phyloP scores from a whole-genome alignment of 2,888 invertebrate genomes.

The Drosophila multiciliata region DNA sequence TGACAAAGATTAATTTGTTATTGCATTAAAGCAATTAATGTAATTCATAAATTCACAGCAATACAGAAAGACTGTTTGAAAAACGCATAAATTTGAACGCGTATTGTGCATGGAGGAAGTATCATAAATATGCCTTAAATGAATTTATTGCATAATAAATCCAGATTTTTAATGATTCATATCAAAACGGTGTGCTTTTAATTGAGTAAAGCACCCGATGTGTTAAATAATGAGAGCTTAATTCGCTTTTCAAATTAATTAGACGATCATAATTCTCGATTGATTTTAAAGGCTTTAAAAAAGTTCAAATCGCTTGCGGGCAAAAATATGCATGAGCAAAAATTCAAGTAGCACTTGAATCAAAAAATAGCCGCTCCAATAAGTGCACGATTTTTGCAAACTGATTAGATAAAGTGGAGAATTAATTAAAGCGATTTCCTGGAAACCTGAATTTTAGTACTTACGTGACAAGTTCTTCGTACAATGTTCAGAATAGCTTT shows the following conservation, averaged over 20 bases:
- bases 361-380: slow-evolving; percentile 40
- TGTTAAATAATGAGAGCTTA: slow-evolving; percentile 16
- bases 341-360: slow-evolving; percentile 57
- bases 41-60: slow-evolving; percentile 20
- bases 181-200: slow-evolving; percentile 30
- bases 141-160: slow-evolving; percentile 37
- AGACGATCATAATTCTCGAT: slow-evolving; percentile 15
- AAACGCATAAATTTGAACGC: slow-evolving; percentile 7
- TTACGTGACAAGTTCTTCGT: slow-evolving; percentile 5
- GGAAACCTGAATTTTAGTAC: neutral
- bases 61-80: slow-evolving; percentile 1
- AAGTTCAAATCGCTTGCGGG: slow-evolving; percentile 28
- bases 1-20: slow-evolving; percentile 15
- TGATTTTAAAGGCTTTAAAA: slow-evolving; percentile 5
- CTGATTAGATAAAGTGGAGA: slow-evolving; percentile 44
- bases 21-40: slow-evolving; percentile 25
- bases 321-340: neutral
- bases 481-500: neutral
- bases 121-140: slow-evolving; percentile 38
- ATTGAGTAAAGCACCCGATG: slow-evolving; percentile 14
- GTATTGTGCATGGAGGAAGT: slow-evolving; percentile 29
- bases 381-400: slow-evolving; percentile 32
- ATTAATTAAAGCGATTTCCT: slow-evolving; percentile 32
- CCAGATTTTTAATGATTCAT: slow-evolving; percentile 27
- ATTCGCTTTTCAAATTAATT: slow-evolving; percentile 31